A percentile compares a stretch with the other conserved stretches of the same genome.
Evolutionary conservation across 2,797 vertebrate species (phyloP).

Genomic region (Crocidura indochinensis): DNA sequence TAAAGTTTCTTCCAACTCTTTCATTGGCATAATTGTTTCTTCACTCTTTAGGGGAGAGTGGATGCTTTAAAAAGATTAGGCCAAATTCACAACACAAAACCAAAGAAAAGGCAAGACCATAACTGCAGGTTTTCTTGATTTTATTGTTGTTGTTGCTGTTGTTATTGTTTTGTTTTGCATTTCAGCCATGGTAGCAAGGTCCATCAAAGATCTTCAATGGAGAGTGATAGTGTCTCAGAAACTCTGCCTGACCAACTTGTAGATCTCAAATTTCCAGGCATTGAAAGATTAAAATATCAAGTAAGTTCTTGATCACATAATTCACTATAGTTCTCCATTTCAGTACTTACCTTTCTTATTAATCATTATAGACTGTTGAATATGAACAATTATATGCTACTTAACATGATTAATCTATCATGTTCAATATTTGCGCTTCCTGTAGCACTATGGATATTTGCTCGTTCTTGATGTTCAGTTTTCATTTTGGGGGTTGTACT

Average conservation of each 20-base stretch:
- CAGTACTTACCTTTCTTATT: background rate
- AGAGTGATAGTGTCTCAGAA: background rate
- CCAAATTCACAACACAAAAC: background rate
- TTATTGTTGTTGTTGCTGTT: too few species aligned
- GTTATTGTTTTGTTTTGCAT: background rate
- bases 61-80: conserved; percentile 14
- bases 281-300: conserved; percentile 6
- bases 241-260: background rate
- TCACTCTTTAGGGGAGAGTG: background rate
- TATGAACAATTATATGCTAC: too few species aligned
- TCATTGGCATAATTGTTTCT: background rate
- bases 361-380: background rate
- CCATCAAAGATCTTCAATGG: background rate
- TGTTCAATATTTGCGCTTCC: background rate
- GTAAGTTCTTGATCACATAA: background rate
- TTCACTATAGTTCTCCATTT: background rate
- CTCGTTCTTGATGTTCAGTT: background rate
- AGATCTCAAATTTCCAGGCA: background rate
- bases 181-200: too few species aligned
- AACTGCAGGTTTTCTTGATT: too few species aligned
- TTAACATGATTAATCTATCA: too few species aligned
- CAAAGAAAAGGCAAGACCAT: too few species aligned
- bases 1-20: background rate
- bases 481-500: background rate
- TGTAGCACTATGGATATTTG: background rate